Base-by-base conservation (phyloP, 2,113 vertebrate genomes). In the Aegotheles bennettii region DNA sequence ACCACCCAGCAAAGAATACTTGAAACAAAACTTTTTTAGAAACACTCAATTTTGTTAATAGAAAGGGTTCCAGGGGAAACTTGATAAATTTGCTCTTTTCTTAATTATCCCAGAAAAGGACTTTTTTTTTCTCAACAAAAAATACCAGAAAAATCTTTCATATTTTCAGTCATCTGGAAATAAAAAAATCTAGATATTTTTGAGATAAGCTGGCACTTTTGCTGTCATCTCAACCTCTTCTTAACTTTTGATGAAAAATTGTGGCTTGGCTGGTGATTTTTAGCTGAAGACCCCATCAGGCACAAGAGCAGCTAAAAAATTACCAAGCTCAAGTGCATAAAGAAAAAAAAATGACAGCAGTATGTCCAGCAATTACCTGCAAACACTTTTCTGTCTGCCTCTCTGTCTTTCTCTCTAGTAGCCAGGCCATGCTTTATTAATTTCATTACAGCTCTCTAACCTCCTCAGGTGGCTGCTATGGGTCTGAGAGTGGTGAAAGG, bases 381-480 rank as follows among this genome's bases (percentile, higher is more conserved):
- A 77, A 81, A 84, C 79, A 75, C 40, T 81, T 81, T 70, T 88
- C 33, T 68, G 31, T 64, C 31, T 73, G 31, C 57, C 64, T 35
- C 43, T 63, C 67, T 85, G 36, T 59, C 64, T 85, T 84, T 69
- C 16, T 91, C 43, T 87, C 59, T 45, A 21, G 40, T 51, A 88
- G 31, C 13, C 31, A 51, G 36, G 19, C 40, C 35, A 48, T 21
- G 21, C 51, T 85, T 90, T 96, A 88, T 94, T 95, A 95, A 95
- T 90, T 91, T 85, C 94, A 94, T 94, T 94, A 95, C 79, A 81
- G 38, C 48, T 94, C 64, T 86, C 64, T 93, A 87, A 81, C 36
- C 79, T 95, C 35, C 73, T 92, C 80, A 75, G 59, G 42, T 90
- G 56, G 64, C 51, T 84, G 31, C 60, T 51, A 59, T 7, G 42